phyloP scores from a whole-genome alignment of 2,113 vertebrate species.

The Salminus brasiliensis region DNA sequence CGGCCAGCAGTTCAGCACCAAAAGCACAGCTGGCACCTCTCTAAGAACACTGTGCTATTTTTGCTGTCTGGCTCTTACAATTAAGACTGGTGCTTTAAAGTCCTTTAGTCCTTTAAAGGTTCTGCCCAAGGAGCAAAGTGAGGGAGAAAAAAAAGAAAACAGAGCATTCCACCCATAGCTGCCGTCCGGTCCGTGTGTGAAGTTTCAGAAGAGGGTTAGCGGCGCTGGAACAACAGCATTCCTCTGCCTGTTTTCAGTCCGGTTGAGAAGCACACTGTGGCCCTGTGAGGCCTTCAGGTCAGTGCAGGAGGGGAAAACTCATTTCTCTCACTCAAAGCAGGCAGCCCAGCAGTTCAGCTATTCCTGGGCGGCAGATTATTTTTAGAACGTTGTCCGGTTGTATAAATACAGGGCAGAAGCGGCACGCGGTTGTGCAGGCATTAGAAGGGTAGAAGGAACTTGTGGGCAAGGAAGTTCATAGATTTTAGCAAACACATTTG shows the following conservation, averaged over 20 bases:
- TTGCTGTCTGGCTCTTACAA: neutral
- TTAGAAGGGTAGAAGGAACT: neutral
- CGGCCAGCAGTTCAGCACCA: neutral
- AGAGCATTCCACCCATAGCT: conserved; percentile 43
- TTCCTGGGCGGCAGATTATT: conserved; percentile 37
- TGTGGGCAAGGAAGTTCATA: neutral
- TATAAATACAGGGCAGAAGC: conserved; percentile 13
- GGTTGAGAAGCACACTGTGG: neutral
- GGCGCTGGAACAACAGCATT: conserved; percentile 31
- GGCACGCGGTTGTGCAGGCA: neutral
- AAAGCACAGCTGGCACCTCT: neutral
- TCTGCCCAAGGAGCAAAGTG: neutral
- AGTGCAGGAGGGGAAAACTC: conserved; percentile 18
- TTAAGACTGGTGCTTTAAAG: conserved; percentile 13
- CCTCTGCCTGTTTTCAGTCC: conserved; percentile 15
- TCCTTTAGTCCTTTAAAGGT: conserved; percentile 40
- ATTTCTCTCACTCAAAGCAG: conserved; percentile 19
- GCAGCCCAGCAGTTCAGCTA: conserved; percentile 32
- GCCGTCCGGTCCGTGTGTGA: conserved; percentile 18
- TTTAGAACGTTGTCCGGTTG: conserved; percentile 30
- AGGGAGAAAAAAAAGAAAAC: conserved; percentile 13
- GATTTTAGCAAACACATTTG: too few relatives aligned
- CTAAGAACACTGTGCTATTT: neutral
- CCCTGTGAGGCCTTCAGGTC: neutral
- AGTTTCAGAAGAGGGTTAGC: conserved; percentile 3